phyloP scores from a whole-genome alignment of 2,888 invertebrate species.

The Lottia gigantea region DNA sequence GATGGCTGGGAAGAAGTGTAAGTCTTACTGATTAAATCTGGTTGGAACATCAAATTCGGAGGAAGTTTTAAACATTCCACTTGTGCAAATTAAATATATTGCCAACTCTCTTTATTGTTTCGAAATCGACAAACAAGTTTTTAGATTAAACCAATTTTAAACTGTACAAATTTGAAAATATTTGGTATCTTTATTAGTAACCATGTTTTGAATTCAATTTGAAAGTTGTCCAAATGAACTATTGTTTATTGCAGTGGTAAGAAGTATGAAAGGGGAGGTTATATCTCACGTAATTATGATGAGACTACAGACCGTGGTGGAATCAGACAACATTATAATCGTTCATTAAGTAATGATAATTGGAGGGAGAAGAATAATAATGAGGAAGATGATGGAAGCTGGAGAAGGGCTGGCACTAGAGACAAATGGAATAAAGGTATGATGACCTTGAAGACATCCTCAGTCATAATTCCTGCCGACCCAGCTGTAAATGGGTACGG shows the following conservation, averaged over 20 bases:
- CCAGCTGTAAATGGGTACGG: too few species aligned
- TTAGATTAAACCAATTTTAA: too few species aligned
- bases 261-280: constrained; percentile 48
- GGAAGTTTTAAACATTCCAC: too few species aligned
- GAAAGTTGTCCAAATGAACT: too few species aligned
- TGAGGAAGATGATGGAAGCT: constrained; percentile 69
- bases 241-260: constrained; percentile 35
- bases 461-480: too few species aligned
- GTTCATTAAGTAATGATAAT: constrained; percentile 63
- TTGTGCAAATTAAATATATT: too few species aligned
- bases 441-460: too few species aligned
- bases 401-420: constrained; percentile 70
- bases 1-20: constrained; percentile 68
- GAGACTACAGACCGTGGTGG: constrained; percentile 19
- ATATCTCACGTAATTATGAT: constrained; percentile 42
- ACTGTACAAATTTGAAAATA: too few species aligned
- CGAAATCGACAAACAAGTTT: too few species aligned
- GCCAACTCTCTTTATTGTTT: too few species aligned
- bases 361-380: constrained; percentile 57
- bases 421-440: constrained; percentile 67
- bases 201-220: neutral
- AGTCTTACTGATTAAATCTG: constrained; percentile 24
- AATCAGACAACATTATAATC: constrained; percentile 53
- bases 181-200: neutral
- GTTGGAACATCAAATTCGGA: neutral